Base-by-base conservation (phyloP, 1,140 invertebrate genomes). In the Popillia japonica region DNA sequence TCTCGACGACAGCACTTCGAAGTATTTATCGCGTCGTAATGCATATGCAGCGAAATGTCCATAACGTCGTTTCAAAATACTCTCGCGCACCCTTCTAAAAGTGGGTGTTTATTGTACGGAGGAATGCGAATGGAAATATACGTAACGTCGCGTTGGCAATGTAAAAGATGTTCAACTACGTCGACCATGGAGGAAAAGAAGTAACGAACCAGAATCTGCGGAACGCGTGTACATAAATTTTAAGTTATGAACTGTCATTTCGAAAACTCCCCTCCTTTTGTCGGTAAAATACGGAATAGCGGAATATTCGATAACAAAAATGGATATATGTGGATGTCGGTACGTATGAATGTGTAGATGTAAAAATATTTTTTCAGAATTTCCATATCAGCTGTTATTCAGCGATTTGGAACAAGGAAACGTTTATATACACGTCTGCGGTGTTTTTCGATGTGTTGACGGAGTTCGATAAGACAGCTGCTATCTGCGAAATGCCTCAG, bases 31-130 rank as follows among this genome's bases (percentile, higher is more conserved):
- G 22, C 61, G 61, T 68, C 61, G 61, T 68, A 68, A 27, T 68
- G 61, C 61, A 68, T 68, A 68, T 68, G 61, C 22, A 68, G 61
- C 61, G 48, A 68, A 68, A 68, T 27, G 61, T 68, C 61, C 61
- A 68, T 68, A 68, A 68, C 27, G 61, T 68, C 20, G 61, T 68
- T 68, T 27, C 11, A 14, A 22, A 8, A 22, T 27, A 8, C 27
- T 68, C 6, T 68, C 6, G 61, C 6, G 61, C 61, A 34, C 61
- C 22, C 61, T 68, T 14, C 20, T 2, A 34, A 68, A 68, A 34
- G 20, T 23, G 61, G 9, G 61, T 68, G 61, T 68, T 68, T 68
- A 68, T 68, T 68, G 61, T 68, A 34, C 61, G 22, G 22, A 7
- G 61, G 22, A 68, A 68, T 68, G 20, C 27, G 61, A 68, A 27